Base-by-base conservation (phyloP, 2,113 vertebrate genomes). In the Aptenodytes patagonicus region DNA sequence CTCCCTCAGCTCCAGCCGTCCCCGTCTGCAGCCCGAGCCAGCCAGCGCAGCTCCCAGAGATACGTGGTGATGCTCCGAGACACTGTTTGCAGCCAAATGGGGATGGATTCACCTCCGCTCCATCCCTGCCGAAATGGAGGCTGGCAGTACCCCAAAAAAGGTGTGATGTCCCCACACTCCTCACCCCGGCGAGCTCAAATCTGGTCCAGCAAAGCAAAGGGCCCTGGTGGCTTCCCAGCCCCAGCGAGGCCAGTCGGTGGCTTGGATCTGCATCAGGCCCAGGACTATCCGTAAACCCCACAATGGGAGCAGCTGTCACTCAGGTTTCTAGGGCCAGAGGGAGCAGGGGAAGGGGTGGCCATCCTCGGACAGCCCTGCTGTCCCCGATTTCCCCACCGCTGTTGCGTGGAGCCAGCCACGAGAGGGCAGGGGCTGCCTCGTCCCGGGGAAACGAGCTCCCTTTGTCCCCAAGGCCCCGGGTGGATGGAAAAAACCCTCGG, bases 311-410 rank as follows among this genome's bases (percentile, higher is more conserved):
- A 19, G 40, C 1, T 7, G 24, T 34, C 4, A 3, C n/a, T 69
- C 14, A 4, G 49, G n/a, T 49, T 68, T 60, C 17, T n/a, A 14
- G 28, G 17, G 42, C 17, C 4, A 0, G 32, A 86, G 28, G 58
- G 36, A 69, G 28, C 28, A 77, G 36, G 44, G 22, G 26, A 75
- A 70, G 70, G 26, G 49, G 16, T 52, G 32, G 32, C 15, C 7
- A 3, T 22, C 28, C 44, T 55, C 0, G 0, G 28, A 51, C 54
- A 36, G 5, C 77, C 21, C 19, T 1, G 2, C 73, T 49, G 24
- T 6, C 44, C 44, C 72, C 58, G 44, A 5, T 29, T 36, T 71
- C 22, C 60, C 54, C 3, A 2, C 22, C 4, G 1, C 15, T 21
- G 32, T 42, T 29, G 31, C 5, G 1, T 32, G 47, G 29, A 61